Evolutionary conservation across 2,888 invertebrate species (phyloP), one percentile per base, ranked within the genome.

Genomic region (Drosophila limbata): DNA sequence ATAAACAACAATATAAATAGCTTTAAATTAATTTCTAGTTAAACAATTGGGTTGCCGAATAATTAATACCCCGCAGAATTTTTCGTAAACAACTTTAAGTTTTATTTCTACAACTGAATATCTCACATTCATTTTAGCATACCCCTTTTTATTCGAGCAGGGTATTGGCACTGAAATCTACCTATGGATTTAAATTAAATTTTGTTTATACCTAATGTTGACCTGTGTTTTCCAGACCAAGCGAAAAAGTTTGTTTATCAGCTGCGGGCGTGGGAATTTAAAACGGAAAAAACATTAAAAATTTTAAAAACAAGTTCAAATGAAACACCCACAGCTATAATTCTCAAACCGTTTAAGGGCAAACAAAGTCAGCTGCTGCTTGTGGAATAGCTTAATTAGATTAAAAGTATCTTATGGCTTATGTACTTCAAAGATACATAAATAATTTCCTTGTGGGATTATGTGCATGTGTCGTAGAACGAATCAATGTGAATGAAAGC

Each of bases 121-220:
- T 13, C 8, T 42, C 19, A 13, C 1, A 17, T 6, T 11, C 10
- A 37, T n/a, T 10, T 15, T 6, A 11, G 39, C 40, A 19, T 28
- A 39, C 52, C 39, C 39, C 17, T 10, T 37, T 15, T 11, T 11
- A 13, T 8, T 13, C 31, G 10, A 17, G n/a, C 42, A 44, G 45
- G n/a, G 28, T 44, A 44, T 55, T 35, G 17, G 55, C 57, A 51
- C n/a, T 47, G 10, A 39, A 63, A 37, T 11, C 13, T 45, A 53
- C 33, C 45, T 63, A 52, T 66, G 52, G 44, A 48, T 40, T 66
- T 52, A 10, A 33, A 47, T 39, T 48, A 57, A 39, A 47, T 33
- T 68, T 47, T 68, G 45, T 64, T 57, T 68, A 51, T 40, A 15
- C 64, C 33, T 47, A 56, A 28, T 56, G 47, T 66, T 45, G 45